phyloP scores from a whole-genome alignment of 2,113 vertebrate genomes.

The Sturnira hondurensis region DNA sequence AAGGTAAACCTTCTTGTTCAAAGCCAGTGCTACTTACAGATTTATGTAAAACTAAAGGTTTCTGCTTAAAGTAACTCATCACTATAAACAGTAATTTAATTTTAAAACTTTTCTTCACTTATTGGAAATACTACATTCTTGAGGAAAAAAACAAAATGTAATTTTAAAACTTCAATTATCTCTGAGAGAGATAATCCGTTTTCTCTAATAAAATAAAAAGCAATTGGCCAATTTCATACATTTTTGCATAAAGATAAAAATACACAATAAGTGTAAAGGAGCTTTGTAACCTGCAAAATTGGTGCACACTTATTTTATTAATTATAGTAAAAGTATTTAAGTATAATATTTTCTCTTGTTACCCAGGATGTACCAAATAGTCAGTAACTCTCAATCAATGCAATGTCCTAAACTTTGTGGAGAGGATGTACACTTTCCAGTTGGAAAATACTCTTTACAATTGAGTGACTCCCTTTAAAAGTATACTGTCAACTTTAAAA shows the following conservation, averaged over 20 bases:
- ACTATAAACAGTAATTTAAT: not conserved
- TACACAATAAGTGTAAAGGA: not conserved
- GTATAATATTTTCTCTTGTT: not conserved
- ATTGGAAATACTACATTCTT: not conserved
- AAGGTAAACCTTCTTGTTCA: not conserved
- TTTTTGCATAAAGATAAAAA: conserved; percentile 27
- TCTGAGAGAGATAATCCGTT: not conserved
- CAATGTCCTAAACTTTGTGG: not conserved
- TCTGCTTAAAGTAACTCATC: not conserved
- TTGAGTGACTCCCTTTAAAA: not conserved
- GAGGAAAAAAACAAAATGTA: not conserved
- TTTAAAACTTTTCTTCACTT: not conserved
- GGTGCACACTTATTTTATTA: not conserved
- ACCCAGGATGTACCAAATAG: not conserved
- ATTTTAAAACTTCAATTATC: not conserved
- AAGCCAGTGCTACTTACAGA: not conserved
- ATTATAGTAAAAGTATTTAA: not conserved
- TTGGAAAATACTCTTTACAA: not conserved
- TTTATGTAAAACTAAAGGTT: not conserved
- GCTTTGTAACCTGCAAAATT: not conserved
- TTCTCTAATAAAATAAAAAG: conserved; percentile 29
- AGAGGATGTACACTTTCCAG: not conserved
- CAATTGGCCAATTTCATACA: not conserved
- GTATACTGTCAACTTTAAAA: not conserved
- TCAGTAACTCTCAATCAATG: not conserved